phyloP scores from a whole-genome alignment of 2,113 vertebrate species.

The Lepus europaeus region DNA sequence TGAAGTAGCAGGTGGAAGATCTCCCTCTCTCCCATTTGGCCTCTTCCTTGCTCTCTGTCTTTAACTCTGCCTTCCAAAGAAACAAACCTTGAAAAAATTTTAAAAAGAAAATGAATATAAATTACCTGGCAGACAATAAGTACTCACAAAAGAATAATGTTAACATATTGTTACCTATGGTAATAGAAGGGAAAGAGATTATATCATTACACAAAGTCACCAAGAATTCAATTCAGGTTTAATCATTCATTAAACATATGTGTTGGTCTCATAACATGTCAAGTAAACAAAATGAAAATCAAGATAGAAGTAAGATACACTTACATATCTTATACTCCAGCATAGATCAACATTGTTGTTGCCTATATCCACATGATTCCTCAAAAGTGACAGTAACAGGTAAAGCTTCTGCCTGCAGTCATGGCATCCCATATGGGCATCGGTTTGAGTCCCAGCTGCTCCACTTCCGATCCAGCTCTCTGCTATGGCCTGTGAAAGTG shows the following conservation, averaged over 20 bases:
- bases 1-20: too few species aligned
- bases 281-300: neutral
- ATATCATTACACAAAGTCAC: neutral
- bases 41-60: too few species aligned
- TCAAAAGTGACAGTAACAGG: neutral
- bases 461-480: too few species aligned
- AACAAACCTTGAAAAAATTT: too few species aligned
- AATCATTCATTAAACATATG: neutral
- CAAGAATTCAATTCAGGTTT: neutral
- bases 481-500: too few species aligned
- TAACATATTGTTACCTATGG: neutral
- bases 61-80: too few species aligned
- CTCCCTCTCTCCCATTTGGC: too few species aligned
- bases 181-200: neutral
- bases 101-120: conserved; percentile 28
- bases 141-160: neutral
- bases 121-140: neutral
- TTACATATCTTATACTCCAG: neutral
- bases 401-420: too few species aligned
- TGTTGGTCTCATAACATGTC: neutral
- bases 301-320: neutral
- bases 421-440: too few species aligned
- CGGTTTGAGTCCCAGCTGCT: too few species aligned
- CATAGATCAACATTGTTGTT: neutral
- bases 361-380: neutral